A percentile compares a stretch with the other conserved stretches of the same genome.
phyloP scores from a whole-genome alignment of 2,888 invertebrate genomes.

The Megastigmus dorsalis region DNA sequence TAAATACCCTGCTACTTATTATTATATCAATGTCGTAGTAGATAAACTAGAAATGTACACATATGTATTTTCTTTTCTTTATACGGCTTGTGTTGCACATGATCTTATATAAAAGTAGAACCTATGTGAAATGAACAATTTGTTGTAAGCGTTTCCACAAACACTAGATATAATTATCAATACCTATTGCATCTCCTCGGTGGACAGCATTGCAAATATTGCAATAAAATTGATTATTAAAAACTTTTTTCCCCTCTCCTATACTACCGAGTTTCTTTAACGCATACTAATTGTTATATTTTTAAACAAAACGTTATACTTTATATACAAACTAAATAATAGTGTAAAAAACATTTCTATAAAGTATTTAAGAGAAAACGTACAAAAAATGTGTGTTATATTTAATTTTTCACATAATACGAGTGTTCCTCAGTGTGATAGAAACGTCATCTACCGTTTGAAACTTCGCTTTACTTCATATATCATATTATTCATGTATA shows the following conservation, averaged over 20 bases:
- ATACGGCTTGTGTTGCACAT: slow-evolving; percentile 19
- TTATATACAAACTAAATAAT: background rate
- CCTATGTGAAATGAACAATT: slow-evolving; percentile 24
- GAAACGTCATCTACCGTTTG: too few relatives aligned
- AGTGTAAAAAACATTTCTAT: slow-evolving; percentile 1
- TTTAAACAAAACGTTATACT: background rate
- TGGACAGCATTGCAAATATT: slow-evolving; percentile 45
- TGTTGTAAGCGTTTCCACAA: slow-evolving; percentile 5
- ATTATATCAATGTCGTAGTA: slow-evolving; percentile 9
- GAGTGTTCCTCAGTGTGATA: too few relatives aligned
- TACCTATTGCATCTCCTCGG: slow-evolving; percentile 24
- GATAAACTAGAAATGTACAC: slow-evolving; percentile 36
- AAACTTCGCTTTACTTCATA: too few relatives aligned
- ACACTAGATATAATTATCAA: slow-evolving; percentile 11
- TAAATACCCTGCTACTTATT: slow-evolving; percentile 47
- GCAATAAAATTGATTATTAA: slow-evolving; percentile 29
- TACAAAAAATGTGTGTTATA: too few relatives aligned
- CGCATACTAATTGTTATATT: background rate
- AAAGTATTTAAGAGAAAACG: background rate
- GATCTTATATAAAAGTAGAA: slow-evolving; percentile 53
- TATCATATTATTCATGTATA: too few relatives aligned
- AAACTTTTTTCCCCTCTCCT: slow-evolving; percentile 2
- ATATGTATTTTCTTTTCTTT: slow-evolving; percentile 30
- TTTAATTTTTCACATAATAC: too few relatives aligned
- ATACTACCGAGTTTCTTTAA: slow-evolving; percentile 20